These are phyloP conservation scores for Cochlearius cochlearius DNA, from an alignment of 2,113 vertebrate species.

Conservation along the genomic window DNA sequence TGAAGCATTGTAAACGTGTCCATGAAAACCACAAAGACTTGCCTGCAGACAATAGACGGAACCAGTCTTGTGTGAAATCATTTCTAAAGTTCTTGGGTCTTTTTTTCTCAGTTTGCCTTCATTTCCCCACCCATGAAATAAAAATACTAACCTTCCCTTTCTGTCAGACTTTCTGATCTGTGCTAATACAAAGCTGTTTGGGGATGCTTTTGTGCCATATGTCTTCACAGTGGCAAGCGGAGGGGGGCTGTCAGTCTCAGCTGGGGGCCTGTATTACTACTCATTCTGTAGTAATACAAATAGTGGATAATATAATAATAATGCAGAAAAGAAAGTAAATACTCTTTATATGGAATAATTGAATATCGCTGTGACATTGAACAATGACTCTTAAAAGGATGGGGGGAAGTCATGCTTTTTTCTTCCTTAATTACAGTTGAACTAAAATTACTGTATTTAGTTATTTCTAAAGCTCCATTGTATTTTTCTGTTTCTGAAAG, in stretches of 20 bases:
- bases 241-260: slow-evolving; percentile 58
- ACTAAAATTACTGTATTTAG: slow-evolving; percentile 62
- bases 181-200: background rate
- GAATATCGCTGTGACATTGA: slow-evolving; percentile 60
- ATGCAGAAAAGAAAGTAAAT: slow-evolving; percentile 66
- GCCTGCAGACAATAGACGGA: background rate
- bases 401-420: slow-evolving; percentile 49
- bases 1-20: background rate
- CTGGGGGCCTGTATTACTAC: slow-evolving; percentile 54
- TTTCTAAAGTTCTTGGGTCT: background rate
- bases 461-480: slow-evolving; percentile 65
- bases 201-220: slow-evolving; percentile 39
- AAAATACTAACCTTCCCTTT: slow-evolving; percentile 1
- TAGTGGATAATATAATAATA: slow-evolving; percentile 65
- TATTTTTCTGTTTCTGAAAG: slow-evolving; percentile 37
- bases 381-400: slow-evolving; percentile 51
- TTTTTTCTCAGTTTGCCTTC: background rate
- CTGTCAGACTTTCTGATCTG: background rate
- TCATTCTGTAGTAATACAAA: slow-evolving; percentile 61
- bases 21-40: background rate
- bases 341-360: slow-evolving; percentile 66
- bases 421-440: slow-evolving; percentile 59
- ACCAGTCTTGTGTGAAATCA: background rate
- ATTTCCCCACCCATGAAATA: slow-evolving; percentile 18
- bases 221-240: slow-evolving; percentile 36